Base-by-base conservation (phyloP, 2,888 invertebrate genomes). In the Cactoblastis cactorum region DNA sequence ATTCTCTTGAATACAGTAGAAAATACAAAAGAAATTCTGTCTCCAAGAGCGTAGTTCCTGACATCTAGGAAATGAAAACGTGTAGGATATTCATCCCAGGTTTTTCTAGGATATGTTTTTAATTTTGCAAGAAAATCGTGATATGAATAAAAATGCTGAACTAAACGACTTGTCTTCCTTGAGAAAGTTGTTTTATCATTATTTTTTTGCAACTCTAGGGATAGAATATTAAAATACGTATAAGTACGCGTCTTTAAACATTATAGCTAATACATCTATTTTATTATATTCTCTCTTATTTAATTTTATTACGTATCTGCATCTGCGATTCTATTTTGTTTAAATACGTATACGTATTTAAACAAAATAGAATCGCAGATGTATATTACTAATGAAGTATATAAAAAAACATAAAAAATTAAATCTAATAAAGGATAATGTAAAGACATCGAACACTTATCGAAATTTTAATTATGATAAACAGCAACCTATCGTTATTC, bases 1-100 rank as follows among this genome's bases (percentile, higher is more conserved):
- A 37, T 37, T 37, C 47, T 37, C 38, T 48, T 48, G 37, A 37
- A 37, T 5, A 48, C 17, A 37, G 47, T 37, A 48, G 37, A 28
- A 48, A 48, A 37, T 24, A 48, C 37, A 48, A 48, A 46, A 37
- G 28, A 15, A 46, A 17, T 37, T 48, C 47, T 48, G 47, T 48
- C 35, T 35, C 24, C 24, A 35, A 48, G 24, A 34, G 35, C 45
- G 6, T 11, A 11, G 37, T 28, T 47, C 24, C 35, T 38, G 46
- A 35, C 24, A 28, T 24, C 24, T 28, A 37, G 28, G 12, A 37
- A 48, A 48, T 48, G 47, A 38, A 48, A 37, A 48, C 22, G 37
- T 24, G 37, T 34, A 18, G 34, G 14, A 35, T 17, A 9, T 37
- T 33, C 32, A 28, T 34, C 34, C 45, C 34, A 46, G 45, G 24